A percentile compares a stretch with the other conserved stretches of the same genome.
phyloP scores from a whole-genome alignment of 2,888 invertebrate species.

The Tubiluchus corallicola region DNA sequence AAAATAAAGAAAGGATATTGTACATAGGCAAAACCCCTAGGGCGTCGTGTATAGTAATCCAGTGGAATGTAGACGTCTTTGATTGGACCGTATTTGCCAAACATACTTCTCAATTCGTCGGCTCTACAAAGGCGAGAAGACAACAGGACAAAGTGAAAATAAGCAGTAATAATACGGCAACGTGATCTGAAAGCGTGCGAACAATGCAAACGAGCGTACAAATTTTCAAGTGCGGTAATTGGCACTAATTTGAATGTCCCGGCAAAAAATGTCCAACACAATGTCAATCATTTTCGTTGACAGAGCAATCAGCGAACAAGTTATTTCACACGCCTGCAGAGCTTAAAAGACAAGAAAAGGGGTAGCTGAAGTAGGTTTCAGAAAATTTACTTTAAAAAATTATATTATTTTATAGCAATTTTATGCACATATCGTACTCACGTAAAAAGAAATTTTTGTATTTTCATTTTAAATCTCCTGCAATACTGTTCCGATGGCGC shows the following conservation, averaged over 20 bases:
- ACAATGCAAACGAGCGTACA: neutral
- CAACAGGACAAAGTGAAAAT: neutral
- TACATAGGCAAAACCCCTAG: constrained; percentile 34
- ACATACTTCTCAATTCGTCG: constrained; percentile 31
- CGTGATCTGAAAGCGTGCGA: constrained; percentile 4
- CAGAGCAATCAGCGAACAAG: no score
- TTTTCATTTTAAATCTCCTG: no score
- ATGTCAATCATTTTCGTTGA: no score
- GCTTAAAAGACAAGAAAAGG: no score
- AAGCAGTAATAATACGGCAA: neutral
- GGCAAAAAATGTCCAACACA: neutral
- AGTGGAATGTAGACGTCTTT: constrained; percentile 34
- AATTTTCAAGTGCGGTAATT: neutral
- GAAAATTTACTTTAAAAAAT: no score
- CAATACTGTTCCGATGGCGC: no score
- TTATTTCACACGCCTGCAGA: no score
- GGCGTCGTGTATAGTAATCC: constrained; percentile 31
- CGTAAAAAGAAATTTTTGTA: no score
- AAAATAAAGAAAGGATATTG: constrained; percentile 36
- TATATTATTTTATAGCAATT: no score
- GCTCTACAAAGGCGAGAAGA: constrained; percentile 22
- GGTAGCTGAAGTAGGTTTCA: no score
- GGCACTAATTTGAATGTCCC: neutral
- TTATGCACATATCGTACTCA: no score
- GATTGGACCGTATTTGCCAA: constrained; percentile 34